phyloP scores from a whole-genome alignment of 2,113 vertebrate genomes.

The Phaethon lepturus region DNA sequence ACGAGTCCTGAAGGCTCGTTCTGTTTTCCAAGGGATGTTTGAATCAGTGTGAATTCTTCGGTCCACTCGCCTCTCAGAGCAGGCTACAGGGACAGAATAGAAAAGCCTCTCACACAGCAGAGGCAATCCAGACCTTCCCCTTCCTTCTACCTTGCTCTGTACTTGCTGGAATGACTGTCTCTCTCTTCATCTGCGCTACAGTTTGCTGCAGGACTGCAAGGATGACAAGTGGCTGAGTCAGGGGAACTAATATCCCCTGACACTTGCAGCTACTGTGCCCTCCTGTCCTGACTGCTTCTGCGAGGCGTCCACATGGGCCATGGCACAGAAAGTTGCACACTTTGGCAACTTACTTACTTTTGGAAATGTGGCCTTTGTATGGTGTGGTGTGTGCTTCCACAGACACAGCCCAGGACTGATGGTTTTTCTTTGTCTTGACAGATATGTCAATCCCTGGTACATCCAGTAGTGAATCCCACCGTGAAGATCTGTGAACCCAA shows the following conservation, averaged over 20 bases:
- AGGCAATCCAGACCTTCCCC: background rate
- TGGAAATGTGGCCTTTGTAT: background rate
- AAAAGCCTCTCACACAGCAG: background rate
- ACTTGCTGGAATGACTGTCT: background rate
- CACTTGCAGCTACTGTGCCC: background rate
- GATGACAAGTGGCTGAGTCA: background rate
- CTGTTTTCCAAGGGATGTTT: background rate
- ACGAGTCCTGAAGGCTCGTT: background rate
- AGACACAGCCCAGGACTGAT: background rate
- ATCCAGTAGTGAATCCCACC: background rate
- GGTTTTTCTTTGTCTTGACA: background rate
- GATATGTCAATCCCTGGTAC: background rate
- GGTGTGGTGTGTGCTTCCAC: background rate
- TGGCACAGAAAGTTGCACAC: background rate
- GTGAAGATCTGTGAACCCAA: background rate
- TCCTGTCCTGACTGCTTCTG: background rate
- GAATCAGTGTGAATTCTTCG: background rate
- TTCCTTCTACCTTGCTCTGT: background rate
- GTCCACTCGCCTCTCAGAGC: background rate
- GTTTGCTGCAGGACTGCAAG: background rate
- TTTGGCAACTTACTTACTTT: background rate
- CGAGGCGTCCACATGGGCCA: background rate
- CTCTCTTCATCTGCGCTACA: background rate
- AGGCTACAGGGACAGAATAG: background rate
- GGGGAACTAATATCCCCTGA: background rate